Base-by-base conservation (phyloP, 1,140 invertebrate species). In the Condylostylus longicornis region DNA sequence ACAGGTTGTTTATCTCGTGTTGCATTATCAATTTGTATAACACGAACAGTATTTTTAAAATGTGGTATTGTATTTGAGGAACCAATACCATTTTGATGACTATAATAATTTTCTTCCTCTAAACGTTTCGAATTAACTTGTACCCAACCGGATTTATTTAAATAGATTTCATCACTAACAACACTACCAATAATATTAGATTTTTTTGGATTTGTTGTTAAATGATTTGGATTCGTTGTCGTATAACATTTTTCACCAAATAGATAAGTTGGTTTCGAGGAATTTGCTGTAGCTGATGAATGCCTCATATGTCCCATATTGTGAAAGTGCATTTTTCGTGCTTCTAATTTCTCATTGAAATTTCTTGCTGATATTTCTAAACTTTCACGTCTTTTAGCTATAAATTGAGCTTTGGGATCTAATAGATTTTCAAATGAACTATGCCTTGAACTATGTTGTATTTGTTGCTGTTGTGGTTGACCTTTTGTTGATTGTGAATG, bases 81-180 rank as follows among this genome's bases (percentile, higher is more conserved):
- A 4, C 3, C 14, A 32, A 10, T 15, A 5, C 15, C 14, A 32
- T 32, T 32, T 2, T 32, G 30, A 13, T 17, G 14, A 32, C 15
- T 32, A 17, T 15, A 12, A 18, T 10, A 36, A 12, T 23, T 25
- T 36, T 36, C 32, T 10, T 40, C 14, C 10, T 40, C 17, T 7
- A 39, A 32, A 3, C 44, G 41, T 25, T 51, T 57, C 2, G 46
- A 47, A 34, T 53, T 60, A 12, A 60, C 58, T 23, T 60, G 57
- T 8, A 61, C 57, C 57, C 57, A 61, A 18, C 58, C 58, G 12
- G 58, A 61, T 35, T 60, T 60, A 44, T 60, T 61, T 0, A 61
- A 37, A 25, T 49, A 61, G 23, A 61, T 61, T 32, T 60, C 55
- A 38, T 60, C 31, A 14, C 6, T 18, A 15, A 21, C 18, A 18